Base-by-base conservation (phyloP, 2,888 invertebrate genomes). In the Tromatobia lineatoria region DNA sequence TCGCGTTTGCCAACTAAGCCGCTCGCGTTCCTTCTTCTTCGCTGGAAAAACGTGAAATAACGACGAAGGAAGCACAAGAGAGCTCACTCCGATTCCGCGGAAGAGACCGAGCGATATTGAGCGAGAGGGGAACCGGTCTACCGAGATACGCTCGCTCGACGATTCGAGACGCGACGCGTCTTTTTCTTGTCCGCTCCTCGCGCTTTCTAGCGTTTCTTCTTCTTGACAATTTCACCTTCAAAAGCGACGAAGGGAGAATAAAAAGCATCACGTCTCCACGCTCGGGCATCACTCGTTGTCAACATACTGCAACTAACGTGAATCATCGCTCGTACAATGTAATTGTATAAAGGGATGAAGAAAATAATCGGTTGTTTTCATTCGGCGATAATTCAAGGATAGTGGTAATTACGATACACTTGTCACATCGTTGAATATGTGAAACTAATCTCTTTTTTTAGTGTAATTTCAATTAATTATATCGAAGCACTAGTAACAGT, bases 11-110 rank as follows among this genome's bases (percentile, higher is more conserved):
- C 59, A 64, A 34, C 71, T 67, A 52, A 70, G 11, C 64, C 75
- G 47, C 42, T 64, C 50, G 64, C 75, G 50, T 38, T 42, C 77
- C n/a, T 61, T 61, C 66, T 20, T n/a, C 52, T 61, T 29, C 50
- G 38, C 42, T 29, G 50, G 70, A 82, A 82, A 85, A 81, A 85
- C 74, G 77, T 34, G 52, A 69, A 75, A 82, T 77, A 75, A 81
- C 76, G 80, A 69, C 74, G 61, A 71, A 42, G 59, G 61, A 71
- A 52, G 25, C 11, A 29, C 29, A 38, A 47, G 76, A 66, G 29
- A 52, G 50, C 59, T 61, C 54, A 66, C 69, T 75, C 50, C 77
- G 76, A 78, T 76, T 80, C 78, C 64, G 66, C 34, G 69, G 70
- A 80, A 80, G 64, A 69, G 42, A 20, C 8, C 45, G 29, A 45